Percentiles rank a stretch among this genome's conserved stretches.
These are phyloP conservation scores for Nasonia vitripennis DNA, from an alignment of 1,140 invertebrate species.

Conservation along the genomic window DNA sequence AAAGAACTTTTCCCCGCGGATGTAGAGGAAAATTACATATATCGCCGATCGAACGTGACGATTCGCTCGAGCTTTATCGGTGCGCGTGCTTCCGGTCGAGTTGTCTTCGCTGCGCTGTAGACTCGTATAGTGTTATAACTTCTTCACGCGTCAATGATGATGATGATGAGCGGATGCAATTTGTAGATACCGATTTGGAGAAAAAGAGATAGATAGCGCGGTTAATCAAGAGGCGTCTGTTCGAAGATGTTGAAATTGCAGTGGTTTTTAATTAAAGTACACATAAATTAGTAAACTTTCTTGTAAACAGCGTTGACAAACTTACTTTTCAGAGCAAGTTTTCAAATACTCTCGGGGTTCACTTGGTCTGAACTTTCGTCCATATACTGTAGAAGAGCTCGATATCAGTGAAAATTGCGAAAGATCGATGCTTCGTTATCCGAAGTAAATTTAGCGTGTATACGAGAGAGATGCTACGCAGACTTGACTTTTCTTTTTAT, in stretches of 20 bases:
- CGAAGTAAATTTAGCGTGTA: not conserved
- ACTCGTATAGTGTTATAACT: not conserved
- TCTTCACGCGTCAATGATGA: no score
- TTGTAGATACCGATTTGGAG: no score
- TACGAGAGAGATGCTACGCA: not conserved
- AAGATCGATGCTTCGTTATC: not conserved
- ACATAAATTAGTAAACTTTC: no score
- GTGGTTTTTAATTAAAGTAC: no score
- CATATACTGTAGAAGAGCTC: not conserved
- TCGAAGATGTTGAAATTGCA: no score
- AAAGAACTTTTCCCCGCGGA: not conserved
- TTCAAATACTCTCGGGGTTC: no score
- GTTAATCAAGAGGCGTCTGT: no score
- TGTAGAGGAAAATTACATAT: not conserved
- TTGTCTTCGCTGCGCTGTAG: not conserved
- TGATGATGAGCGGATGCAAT: no score
- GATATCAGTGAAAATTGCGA: not conserved
- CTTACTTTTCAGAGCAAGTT: no score
- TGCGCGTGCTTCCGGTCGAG: not conserved
- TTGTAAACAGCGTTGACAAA: no score
- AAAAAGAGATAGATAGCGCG: no score
- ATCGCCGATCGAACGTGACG: constrained; percentile 11
- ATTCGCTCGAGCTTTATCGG: constrained; percentile 4
- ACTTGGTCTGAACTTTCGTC: no score
- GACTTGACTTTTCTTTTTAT: not conserved